Evolutionary conservation across 2,113 vertebrate species (phyloP), one percentile per base, ranked within the genome.

Genomic region (Hippocampus comes): DNA sequence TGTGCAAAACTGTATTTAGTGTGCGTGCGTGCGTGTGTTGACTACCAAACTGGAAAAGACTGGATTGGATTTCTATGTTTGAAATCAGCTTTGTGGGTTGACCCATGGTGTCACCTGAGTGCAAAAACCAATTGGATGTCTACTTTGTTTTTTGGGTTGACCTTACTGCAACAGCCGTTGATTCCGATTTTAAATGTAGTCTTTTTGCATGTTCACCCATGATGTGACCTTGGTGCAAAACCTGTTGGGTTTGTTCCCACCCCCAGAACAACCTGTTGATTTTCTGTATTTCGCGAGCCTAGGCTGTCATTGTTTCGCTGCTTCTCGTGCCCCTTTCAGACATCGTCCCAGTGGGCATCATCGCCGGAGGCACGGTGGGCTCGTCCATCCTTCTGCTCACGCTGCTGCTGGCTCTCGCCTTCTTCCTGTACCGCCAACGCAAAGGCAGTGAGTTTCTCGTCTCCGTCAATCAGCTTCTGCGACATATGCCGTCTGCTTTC

Each of bases 381-480:
- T 92, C 93, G 1, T 93, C 93, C 80, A 89, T 95, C 66, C 90
- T 97, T n/a, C 86, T 97, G 70, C 80, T 95, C 67, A 72, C 93
- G 88, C 91, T 92, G 82, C 93, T 97, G 11, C 75, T 92, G 5
- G 92, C 89, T 0, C 85, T 98, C 30, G 88, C 90, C 80, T 94
- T 96, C 86, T 93, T 97, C 89, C 92, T 98, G 5, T 98, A 97
- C 87, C 93, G 95, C 68, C 95, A 96, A 65, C 94, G 95, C 75
- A 98, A 98, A 95, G 95, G 95, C 88, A 98, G 97, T 98, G 89
- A 96, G 96, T 95, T 34, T 86, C 90, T 83, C 81, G 88, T 75
- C 42, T 74, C 78, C 78, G 81, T 88, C 86, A 83, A 57, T 78
- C 77, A 76, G 80, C 73, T 48, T 51, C 71, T 70, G 68, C 65